Evolutionary conservation across 2,113 vertebrate species (phyloP), one percentile per base, ranked within the genome.

Genomic region (Podarcis raffonei): DNA sequence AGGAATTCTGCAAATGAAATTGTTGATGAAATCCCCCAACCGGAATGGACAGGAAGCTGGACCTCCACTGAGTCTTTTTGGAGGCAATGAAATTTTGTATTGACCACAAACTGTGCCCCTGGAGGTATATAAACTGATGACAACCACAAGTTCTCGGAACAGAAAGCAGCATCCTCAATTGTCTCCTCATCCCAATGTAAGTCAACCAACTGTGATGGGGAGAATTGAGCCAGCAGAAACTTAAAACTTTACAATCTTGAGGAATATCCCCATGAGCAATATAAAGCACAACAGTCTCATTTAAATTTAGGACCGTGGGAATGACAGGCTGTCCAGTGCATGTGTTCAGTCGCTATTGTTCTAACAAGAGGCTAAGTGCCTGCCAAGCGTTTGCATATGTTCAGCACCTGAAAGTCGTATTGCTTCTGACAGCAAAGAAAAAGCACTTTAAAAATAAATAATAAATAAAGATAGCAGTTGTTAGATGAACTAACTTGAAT

Each of bases 371-470:
- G 57, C 78, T 74, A 80, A 89, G 65, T 48, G 35, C 68, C 35
- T 48, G 20, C 22, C n/a, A n/a, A n/a, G 27, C 39, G 23, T 65
- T 74, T n/a, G 37, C 68, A 84, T 65, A 27, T 79, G 37, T 7
- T 74, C 27, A 85, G 25, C 83, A 85, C 66, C 69, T 71, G 35
- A 79, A 80, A 65, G 27, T 42, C 32, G 65, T 62, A 85, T 81
- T 81, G 78, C n/a, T 87, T 87, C 16, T 81, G 77, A 87, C 86
- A 81, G 86, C 48, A 81, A 81, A 72, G 86, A 71, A 87, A 68
- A 7, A 30, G 66, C 68, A 87, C 66, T n/a, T 62, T 11, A 16
- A 35, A 35, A 13, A 74, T 53, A 12, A 25, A 42, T 2, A 13
- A 74, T 12, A 53, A 25, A 42, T 2, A 71, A 69, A 32, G 23